These are phyloP conservation scores for Sepioteuthis lessoniana DNA, from an alignment of 2,888 invertebrate species.

Conservation along the genomic window DNA sequence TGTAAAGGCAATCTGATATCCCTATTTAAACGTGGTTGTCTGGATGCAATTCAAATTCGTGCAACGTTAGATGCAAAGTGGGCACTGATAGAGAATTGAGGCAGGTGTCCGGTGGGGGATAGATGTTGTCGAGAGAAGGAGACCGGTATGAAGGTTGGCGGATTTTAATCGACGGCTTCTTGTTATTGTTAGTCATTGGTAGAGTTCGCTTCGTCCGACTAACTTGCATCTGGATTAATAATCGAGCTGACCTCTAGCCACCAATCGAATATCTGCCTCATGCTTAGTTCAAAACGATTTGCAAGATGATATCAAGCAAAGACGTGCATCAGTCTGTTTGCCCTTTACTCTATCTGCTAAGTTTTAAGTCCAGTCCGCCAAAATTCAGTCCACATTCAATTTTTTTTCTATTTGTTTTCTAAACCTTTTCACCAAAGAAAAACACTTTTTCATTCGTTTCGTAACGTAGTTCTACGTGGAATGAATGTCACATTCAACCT, in stretches of 20 bases:
- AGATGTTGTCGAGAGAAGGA: not conserved
- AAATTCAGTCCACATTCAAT: not conserved
- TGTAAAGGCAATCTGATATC: not conserved
- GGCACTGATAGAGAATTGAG: not conserved
- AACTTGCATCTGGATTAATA: not conserved
- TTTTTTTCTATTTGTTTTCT: not conserved
- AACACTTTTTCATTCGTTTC: no score
- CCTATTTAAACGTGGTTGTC: not conserved
- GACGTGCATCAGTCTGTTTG: not conserved
- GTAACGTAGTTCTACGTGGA: no score
- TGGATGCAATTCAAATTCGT: not conserved
- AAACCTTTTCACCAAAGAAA: no score
- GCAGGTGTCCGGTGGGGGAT: no score
- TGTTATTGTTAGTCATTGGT: not conserved
- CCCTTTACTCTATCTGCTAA: not conserved
- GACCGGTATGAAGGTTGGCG: not conserved
- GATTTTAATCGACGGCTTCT: not conserved
- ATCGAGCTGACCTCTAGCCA: not conserved
- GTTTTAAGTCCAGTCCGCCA: not conserved
- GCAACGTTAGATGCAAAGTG: slow-evolving; percentile 15
- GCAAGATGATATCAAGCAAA: not conserved
- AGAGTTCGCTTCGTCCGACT: not conserved
- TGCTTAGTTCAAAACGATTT: not conserved
- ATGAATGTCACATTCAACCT: no score
- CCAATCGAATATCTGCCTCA: not conserved